Evolutionary conservation across 2,888 invertebrate genomes (phyloP), one percentile per base, ranked within the genome.

Genomic region (Agonopterix heracliana): DNA sequence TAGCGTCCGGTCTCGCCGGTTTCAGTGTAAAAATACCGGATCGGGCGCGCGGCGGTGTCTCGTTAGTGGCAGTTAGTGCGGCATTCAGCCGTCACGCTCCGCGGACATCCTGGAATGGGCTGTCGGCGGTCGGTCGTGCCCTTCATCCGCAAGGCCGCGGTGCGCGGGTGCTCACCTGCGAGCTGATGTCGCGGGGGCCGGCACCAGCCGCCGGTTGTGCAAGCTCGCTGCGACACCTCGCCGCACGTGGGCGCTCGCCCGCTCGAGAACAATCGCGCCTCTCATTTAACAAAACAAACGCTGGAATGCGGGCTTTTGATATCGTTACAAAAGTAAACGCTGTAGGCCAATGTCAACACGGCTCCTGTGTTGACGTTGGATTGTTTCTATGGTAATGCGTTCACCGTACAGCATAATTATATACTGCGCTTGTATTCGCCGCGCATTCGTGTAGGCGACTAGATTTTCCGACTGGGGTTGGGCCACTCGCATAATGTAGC

Each of bases 271-370:
- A 84, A 81, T 83, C 71, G 77, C 67, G 63, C 68, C 67, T 75
- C 76, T 71, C 75, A 71, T 74, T 76, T 67, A 71, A 68, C 68
- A 67, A 71, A 77, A 71, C 74, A 66, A 64, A 60, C 67, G 60
- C 61, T 68, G 86, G 85, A 82, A 85, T 86, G 85, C 78, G 71
- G 76, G 78, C 78, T 79, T 76, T 77, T 78, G 79, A 77, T 83
- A 76, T 80, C 74, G 74, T 84, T 84, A 85, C 84, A 78, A 84
- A 82, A 85, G 72, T 71, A 72, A 69, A 65, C 73, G 73, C 76
- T 71, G 73, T 75, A 72, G 78, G 79, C 85, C 85, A 87, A 87
- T 86, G 87, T 87, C 87, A 86, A 78, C 78, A 75, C 73, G 74
- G 78, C 78, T 79, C 71, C 78, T 59, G 71, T 71, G 67, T 72